These are phyloP conservation scores for Numenius arquata DNA, from an alignment of 2,113 vertebrate genomes.

Conservation along the genomic window DNA sequence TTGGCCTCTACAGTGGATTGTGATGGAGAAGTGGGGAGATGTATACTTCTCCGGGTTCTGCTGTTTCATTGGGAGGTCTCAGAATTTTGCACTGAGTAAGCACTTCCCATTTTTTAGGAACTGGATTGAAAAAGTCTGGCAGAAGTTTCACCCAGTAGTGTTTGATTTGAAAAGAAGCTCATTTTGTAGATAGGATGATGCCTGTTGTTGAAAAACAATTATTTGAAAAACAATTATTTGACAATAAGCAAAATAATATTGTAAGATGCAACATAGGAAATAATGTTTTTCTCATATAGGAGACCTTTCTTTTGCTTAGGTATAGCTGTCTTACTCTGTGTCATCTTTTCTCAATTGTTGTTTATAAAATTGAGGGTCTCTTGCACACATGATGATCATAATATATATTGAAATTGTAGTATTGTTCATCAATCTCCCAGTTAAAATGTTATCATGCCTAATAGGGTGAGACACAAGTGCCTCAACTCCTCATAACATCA, in stretches of 20 bases:
- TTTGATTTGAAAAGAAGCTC: background rate
- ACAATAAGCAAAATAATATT: background rate
- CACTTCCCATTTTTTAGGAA: background rate
- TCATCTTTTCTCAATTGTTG: background rate
- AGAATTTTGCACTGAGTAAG: background rate
- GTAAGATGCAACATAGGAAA: background rate
- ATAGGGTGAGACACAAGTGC: background rate
- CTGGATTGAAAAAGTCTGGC: background rate
- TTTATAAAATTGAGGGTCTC: background rate
- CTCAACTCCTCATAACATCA: background rate
- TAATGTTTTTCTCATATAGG: background rate
- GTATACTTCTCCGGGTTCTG: background rate
- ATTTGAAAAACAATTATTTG: background rate
- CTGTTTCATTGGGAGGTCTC: background rate
- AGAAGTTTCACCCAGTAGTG: background rate
- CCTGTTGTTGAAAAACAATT: background rate
- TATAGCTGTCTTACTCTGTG: background rate
- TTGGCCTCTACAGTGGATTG: background rate
- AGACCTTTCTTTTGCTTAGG: background rate
- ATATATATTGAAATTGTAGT: background rate
- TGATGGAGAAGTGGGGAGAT: background rate
- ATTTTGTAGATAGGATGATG: background rate
- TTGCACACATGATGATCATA: background rate
- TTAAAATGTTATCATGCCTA: background rate
- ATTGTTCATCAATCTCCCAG: background rate